Percentiles rank a stretch among this genome's conserved stretches.
Evolutionary conservation across 1,140 invertebrate species (phyloP).

Genomic region (Mactra quadrangularis): DNA sequence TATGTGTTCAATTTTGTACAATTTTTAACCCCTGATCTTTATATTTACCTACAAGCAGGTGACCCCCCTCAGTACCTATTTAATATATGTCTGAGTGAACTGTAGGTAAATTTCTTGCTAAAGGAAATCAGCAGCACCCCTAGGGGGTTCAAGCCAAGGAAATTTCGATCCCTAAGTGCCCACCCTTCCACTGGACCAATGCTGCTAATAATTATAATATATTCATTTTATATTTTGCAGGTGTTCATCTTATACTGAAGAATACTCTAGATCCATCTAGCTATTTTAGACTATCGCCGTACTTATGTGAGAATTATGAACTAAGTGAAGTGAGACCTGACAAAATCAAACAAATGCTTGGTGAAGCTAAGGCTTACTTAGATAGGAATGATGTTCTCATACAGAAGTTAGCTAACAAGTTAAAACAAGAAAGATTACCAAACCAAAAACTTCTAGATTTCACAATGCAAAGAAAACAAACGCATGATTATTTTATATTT

Average conservation of each 20-base stretch:
- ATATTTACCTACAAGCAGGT: too few species aligned
- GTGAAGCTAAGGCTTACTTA: slow-evolving; percentile 89
- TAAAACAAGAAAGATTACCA: slow-evolving; percentile 81
- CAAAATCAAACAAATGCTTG: slow-evolving; percentile 83
- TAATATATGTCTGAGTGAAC: too few species aligned
- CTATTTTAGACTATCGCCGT: slow-evolving; percentile 96
- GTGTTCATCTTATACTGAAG: slow-evolving; percentile 89
- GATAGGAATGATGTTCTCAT: slow-evolving; percentile 90
- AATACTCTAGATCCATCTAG: slow-evolving; percentile 91
- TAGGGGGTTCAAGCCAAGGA: too few species aligned
- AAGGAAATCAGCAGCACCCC: too few species aligned
- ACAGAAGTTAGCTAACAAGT: slow-evolving; percentile 84
- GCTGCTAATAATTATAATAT: too few species aligned
- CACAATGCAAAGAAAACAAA: slow-evolving; percentile 1
- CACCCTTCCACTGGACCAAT: too few species aligned
- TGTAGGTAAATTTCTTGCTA: too few species aligned
- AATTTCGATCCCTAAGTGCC: too few species aligned
- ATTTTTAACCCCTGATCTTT: too few species aligned
- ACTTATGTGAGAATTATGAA: slow-evolving; percentile 91
- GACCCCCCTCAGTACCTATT: too few species aligned
- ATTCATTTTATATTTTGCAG: too few species aligned
- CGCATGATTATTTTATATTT: slow-evolving; percentile 28
- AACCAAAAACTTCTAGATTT: slow-evolving; percentile 69
- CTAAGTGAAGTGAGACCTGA: slow-evolving; percentile 92
- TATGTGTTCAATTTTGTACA: too few species aligned